A percentile compares a stretch with the other conserved stretches of the same genome.
phyloP scores from a whole-genome alignment of 2,113 vertebrate species.

The Corythaeola cristata region DNA sequence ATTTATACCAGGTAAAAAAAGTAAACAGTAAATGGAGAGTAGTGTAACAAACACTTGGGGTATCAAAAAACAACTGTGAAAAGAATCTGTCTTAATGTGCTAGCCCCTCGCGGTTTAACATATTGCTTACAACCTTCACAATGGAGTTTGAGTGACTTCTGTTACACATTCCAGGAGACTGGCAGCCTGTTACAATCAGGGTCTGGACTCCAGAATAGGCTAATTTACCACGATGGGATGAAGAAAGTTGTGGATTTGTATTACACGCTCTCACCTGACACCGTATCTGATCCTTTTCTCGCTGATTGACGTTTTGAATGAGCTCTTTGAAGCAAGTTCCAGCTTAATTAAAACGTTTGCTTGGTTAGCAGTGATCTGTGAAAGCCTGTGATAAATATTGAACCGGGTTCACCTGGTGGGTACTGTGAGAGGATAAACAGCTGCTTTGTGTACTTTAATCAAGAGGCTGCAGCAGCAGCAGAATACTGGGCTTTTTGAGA shows the following conservation, averaged over 20 bases:
- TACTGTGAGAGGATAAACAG: constrained; percentile 95
- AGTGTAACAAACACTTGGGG: constrained; percentile 83
- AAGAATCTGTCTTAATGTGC: constrained; percentile 83
- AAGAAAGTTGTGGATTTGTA: constrained; percentile 87
- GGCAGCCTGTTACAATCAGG: constrained; percentile 85
- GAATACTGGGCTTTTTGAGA: constrained; percentile 67
- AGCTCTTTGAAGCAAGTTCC: constrained; percentile 98
- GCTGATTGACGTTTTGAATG: constrained; percentile 99
- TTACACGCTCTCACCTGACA: constrained; percentile 97
- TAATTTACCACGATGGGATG: constrained; percentile 82
- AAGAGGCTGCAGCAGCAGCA: constrained; percentile 72
- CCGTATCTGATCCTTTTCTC: constrained; percentile 85
- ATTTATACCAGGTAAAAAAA: constrained; percentile 74
- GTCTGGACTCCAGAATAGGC: constrained; percentile 79
- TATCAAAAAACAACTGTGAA: constrained; percentile 84
- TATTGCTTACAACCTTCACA: constrained; percentile 89
- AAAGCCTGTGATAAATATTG: constrained; percentile 99
- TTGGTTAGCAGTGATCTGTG: constrained; percentile 98
- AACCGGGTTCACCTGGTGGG: constrained; percentile 99
- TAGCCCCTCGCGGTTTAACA: constrained; percentile 84
- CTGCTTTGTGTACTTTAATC: constrained; percentile 90
- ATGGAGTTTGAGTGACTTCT: constrained; percentile 83
- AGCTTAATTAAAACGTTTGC: constrained; percentile 99
- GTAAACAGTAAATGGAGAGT: constrained; percentile 84
- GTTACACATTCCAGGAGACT: constrained; percentile 85